Conservation (phyloP, 2,888 invertebrate species). For the Seira ritae region DNA sequence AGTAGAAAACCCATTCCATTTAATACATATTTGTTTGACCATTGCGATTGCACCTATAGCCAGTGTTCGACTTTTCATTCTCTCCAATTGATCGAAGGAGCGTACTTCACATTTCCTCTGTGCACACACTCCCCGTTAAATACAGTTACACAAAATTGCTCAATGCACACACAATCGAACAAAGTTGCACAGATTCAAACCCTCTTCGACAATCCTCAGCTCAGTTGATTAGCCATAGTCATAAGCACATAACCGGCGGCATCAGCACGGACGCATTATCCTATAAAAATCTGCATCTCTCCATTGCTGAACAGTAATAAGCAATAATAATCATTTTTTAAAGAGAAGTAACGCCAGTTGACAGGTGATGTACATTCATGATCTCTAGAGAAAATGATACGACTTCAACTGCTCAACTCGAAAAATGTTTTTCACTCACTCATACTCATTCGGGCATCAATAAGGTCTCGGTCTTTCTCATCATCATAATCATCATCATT, state of each 20-base stretch:
- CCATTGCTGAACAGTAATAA: neutral
- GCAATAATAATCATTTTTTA: neutral
- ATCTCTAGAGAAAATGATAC: constrained; percentile 9
- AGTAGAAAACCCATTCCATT: too few relatives aligned
- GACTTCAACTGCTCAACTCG: neutral
- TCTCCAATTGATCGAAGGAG: too few relatives aligned
- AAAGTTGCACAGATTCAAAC: neutral
- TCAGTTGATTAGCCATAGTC: too few relatives aligned
- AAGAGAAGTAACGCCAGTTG: constrained; percentile 56
- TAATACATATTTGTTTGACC: too few relatives aligned
- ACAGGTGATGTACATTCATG: constrained; percentile 40
- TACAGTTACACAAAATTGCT: too few relatives aligned
- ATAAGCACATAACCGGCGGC: too few relatives aligned
- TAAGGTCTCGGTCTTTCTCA: neutral
- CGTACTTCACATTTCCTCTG: too few relatives aligned
- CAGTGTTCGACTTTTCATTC: too few relatives aligned
- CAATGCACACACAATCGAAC: neutral
- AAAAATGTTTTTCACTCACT: too few relatives aligned
- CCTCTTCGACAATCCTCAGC: too few relatives aligned
- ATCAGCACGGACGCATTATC: neutral
- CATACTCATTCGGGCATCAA: neutral
- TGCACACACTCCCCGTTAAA: too few relatives aligned
- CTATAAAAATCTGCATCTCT: neutral
- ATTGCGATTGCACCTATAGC: too few relatives aligned
- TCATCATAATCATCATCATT: neutral